Evolutionary conservation across 2,888 invertebrate species (phyloP).

Genomic region (Papilio elwesi): DNA sequence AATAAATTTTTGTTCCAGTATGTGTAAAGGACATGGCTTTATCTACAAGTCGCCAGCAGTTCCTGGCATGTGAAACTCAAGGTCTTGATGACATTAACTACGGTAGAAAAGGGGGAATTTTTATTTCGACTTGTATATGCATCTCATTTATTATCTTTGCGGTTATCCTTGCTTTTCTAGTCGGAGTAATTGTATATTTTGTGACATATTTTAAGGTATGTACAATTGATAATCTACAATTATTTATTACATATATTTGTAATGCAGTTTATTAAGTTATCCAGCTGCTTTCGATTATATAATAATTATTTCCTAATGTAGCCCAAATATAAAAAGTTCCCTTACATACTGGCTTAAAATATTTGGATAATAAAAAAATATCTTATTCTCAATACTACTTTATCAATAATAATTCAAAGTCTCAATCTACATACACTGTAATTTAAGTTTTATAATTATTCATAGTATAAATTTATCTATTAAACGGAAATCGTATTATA

Average conservation of each 20-base stretch:
- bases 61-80: slow-evolving; percentile 83
- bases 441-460: slow-evolving; percentile 11
- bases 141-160: slow-evolving; percentile 68
- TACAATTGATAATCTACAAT: background rate
- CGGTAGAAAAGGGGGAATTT: slow-evolving; percentile 85
- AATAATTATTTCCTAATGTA: too few relatives aligned
- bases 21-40: slow-evolving; percentile 70
- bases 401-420: background rate
- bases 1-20: slow-evolving; percentile 58
- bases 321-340: too few relatives aligned
- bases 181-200: slow-evolving; percentile 76
- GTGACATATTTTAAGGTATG: slow-evolving; percentile 74
- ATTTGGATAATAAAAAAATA: too few relatives aligned
- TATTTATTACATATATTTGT: background rate
- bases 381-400: background rate
- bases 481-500: slow-evolving; percentile 6
- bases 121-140: slow-evolving; percentile 85
- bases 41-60: slow-evolving; percentile 84
- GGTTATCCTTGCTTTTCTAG: slow-evolving; percentile 64
- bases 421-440: background rate
- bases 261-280: too few relatives aligned
- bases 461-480: slow-evolving; percentile 27
- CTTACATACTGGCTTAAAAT: too few relatives aligned
- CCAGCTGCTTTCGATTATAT: too few relatives aligned
- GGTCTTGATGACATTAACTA: slow-evolving; percentile 82